Evolutionary conservation across 2,888 invertebrate genomes (phyloP).

Genomic region (Polyommatus iphigenia): DNA sequence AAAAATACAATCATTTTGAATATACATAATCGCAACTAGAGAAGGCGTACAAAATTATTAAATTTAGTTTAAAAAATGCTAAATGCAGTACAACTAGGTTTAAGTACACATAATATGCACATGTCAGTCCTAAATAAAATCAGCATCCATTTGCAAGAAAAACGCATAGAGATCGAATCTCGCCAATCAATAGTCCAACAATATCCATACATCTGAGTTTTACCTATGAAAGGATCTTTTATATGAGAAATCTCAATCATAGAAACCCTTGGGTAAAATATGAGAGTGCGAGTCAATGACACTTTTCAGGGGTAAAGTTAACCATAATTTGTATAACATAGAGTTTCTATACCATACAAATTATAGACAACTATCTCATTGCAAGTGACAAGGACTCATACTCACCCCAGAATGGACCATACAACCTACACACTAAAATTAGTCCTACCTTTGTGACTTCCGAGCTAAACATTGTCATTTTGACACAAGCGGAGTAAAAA

Average conservation of each 20-base stretch:
- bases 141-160: slow-evolving; percentile 21
- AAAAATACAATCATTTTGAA: slow-evolving; percentile 75
- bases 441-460: slow-evolving; percentile 39
- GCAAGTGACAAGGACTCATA: background rate
- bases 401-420: background rate
- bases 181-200: slow-evolving; percentile 1
- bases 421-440: slow-evolving; percentile 22
- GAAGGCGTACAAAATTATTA: slow-evolving; percentile 58
- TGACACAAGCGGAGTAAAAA: slow-evolving; percentile 45
- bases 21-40: slow-evolving; percentile 71
- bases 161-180: background rate
- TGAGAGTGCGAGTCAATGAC: background rate
- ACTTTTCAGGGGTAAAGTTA: background rate
- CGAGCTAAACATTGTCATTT: slow-evolving; percentile 42
- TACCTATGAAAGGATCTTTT: background rate
- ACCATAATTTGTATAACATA: background rate
- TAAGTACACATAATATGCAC: slow-evolving; percentile 69
- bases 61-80: slow-evolving; percentile 55
- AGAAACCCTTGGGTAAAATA: background rate
- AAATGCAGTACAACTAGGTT: slow-evolving; percentile 58
- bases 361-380: background rate
- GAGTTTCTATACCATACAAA: background rate
- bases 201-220: background rate
- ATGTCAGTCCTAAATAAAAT: slow-evolving; percentile 51
- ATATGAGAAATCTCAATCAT: background rate